Conservation (phyloP, 1,140 invertebrate species). For the Hycleus cichorii region DNA sequence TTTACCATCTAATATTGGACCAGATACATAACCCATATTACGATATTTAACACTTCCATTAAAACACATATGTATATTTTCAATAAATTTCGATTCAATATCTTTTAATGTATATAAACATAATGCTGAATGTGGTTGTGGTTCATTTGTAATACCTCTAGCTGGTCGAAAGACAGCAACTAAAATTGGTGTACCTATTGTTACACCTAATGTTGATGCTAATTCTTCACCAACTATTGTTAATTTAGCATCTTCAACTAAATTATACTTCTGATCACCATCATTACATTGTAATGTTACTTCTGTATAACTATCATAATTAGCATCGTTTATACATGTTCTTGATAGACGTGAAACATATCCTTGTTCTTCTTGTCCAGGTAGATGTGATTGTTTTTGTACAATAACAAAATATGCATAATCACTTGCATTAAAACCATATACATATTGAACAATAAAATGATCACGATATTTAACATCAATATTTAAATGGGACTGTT, state of each 20-base stretch:
- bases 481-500: slow-evolving; percentile 80
- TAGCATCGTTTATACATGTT: slow-evolving; percentile 88
- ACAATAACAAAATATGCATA: slow-evolving; percentile 94
- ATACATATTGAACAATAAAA: slow-evolving; percentile 90
- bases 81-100: slow-evolving; percentile 87
- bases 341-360: slow-evolving; percentile 85
- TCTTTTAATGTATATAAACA: slow-evolving; percentile 79
- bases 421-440: slow-evolving; percentile 89
- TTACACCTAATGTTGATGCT: slow-evolving; percentile 70
- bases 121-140: slow-evolving; percentile 69
- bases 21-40: slow-evolving; percentile 90
- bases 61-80: slow-evolving; percentile 96
- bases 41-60: slow-evolving; percentile 85
- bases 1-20: slow-evolving; percentile 80
- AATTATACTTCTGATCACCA: slow-evolving; percentile 66
- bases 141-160: slow-evolving; percentile 72
- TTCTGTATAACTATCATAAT: slow-evolving; percentile 93
- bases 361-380: slow-evolving; percentile 78
- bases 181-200: slow-evolving; percentile 67
- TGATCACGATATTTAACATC: slow-evolving; percentile 93
- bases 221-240: slow-evolving; percentile 71
- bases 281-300: slow-evolving; percentile 79
- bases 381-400: slow-evolving; percentile 84
- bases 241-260: slow-evolving; percentile 86
- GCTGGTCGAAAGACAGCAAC: slow-evolving; percentile 80